phyloP scores from a whole-genome alignment of 2,888 invertebrate species.

The Brachypterus glaber region DNA sequence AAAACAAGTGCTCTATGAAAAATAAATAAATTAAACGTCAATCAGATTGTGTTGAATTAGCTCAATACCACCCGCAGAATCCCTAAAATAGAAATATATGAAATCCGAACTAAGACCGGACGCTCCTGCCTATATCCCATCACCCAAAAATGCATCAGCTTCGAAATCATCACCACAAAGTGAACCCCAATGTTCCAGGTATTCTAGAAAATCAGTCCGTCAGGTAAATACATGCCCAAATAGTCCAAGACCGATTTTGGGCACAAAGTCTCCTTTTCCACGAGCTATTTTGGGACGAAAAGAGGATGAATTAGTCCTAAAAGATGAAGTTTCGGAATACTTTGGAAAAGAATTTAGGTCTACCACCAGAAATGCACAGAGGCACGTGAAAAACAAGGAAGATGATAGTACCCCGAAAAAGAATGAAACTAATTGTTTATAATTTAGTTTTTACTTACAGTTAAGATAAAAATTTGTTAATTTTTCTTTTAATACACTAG shows the following conservation, averaged over 20 bases:
- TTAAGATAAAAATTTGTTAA: too few species aligned
- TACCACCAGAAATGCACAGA: not conserved
- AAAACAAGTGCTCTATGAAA: too few species aligned
- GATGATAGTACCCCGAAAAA: not conserved
- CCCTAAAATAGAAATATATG: slow-evolving; percentile 14
- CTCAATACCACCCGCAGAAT: slow-evolving; percentile 25
- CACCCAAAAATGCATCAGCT: slow-evolving; percentile 12
- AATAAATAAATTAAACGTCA: too few species aligned
- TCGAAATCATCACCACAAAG: slow-evolving; percentile 10
- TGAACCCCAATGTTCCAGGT: slow-evolving; percentile 20
- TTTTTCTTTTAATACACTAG: too few species aligned
- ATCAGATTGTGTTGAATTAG: slow-evolving; percentile 12
- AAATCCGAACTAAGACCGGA: slow-evolving; percentile 25
- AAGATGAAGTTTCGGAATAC: not conserved
- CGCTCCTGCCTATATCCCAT: slow-evolving; percentile 25
- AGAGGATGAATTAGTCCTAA: slow-evolving; percentile 13
- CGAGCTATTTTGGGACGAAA: slow-evolving; percentile 26
- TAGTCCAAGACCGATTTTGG: slow-evolving; percentile 26
- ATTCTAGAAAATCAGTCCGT: slow-evolving; percentile 20
- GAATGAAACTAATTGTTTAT: not conserved
- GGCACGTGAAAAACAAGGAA: not conserved
- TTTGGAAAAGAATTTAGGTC: not conserved
- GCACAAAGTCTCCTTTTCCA: slow-evolving; percentile 24
- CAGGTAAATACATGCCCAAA: slow-evolving; percentile 13
- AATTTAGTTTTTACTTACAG: too few species aligned